A percentile compares a stretch with the other conserved stretches of the same genome.
Evolutionary conservation across 2,888 invertebrate species (phyloP).

Genomic region (Calliscelio sp.): DNA sequence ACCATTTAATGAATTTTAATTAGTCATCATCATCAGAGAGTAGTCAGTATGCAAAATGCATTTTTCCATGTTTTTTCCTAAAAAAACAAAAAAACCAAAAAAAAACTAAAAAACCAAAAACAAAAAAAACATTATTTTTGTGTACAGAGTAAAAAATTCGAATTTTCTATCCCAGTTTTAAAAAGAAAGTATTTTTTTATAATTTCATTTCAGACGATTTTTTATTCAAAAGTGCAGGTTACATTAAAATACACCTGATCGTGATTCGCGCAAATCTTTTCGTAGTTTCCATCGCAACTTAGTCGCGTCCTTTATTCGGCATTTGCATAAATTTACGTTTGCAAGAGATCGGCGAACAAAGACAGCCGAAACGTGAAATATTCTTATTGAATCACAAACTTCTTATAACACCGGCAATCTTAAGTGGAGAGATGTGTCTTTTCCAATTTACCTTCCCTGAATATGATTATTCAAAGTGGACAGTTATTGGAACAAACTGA

Average conservation of each 20-base stretch:
- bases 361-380: constrained; percentile 49
- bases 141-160: too few relatives aligned
- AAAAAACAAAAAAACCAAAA: too few relatives aligned
- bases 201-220: too few relatives aligned
- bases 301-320: constrained; percentile 46
- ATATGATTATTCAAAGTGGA: constrained; percentile 67
- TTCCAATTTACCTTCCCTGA: constrained; percentile 50
- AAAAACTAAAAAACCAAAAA: too few relatives aligned
- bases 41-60: too few relatives aligned
- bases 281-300: constrained; percentile 19
- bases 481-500: constrained; percentile 62
- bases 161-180: too few relatives aligned
- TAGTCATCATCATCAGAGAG: too few relatives aligned
- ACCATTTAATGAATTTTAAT: too few relatives aligned
- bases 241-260: constrained; percentile 35
- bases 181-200: too few relatives aligned
- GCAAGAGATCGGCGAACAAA: constrained; percentile 56
- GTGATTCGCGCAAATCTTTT: constrained; percentile 47
- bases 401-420: constrained; percentile 61
- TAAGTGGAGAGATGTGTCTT: constrained; percentile 63
- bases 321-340: constrained; percentile 63
- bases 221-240: constrained; percentile 15
- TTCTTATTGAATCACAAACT: constrained; percentile 67
- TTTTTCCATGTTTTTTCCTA: too few relatives aligned
- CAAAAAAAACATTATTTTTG: too few relatives aligned